These are phyloP conservation scores for Gadus chalcogrammus DNA, from an alignment of 2,113 vertebrate species.

Conservation along the genomic window DNA sequence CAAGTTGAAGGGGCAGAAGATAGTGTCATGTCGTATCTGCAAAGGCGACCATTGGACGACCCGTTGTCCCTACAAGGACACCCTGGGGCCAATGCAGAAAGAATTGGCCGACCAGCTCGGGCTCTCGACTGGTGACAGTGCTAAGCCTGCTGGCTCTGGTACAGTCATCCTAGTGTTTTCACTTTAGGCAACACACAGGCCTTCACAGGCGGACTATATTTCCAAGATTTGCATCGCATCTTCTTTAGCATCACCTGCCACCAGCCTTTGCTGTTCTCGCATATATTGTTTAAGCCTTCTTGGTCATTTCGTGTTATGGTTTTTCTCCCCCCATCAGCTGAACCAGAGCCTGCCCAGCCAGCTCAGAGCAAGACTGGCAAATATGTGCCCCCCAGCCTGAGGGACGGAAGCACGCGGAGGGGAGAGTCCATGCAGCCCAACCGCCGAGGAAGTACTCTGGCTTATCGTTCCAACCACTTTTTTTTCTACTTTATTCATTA, in stretches of 20 bases:
- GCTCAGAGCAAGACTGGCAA: slow-evolving; percentile 90
- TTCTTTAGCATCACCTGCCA: too few relatives aligned
- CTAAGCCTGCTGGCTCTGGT: slow-evolving; percentile 82
- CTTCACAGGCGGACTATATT: too few relatives aligned
- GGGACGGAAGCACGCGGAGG: slow-evolving; percentile 83
- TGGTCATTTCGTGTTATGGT: neutral
- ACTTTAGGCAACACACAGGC: neutral
- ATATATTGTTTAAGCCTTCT: too few relatives aligned
- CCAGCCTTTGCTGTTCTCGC: too few relatives aligned
- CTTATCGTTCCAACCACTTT: neutral
- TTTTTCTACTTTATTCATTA: too few relatives aligned
- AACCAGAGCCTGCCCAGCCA: slow-evolving; percentile 85
- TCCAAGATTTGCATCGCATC: too few relatives aligned
- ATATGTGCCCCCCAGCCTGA: slow-evolving; percentile 88
- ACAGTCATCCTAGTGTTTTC: slow-evolving; percentile 13
- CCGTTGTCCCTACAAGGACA: slow-evolving; percentile 95
- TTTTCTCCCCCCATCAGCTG: slow-evolving; percentile 38
- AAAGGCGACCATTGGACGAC: slow-evolving; percentile 99
- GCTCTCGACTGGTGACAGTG: slow-evolving; percentile 87
- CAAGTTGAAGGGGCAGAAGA: slow-evolving; percentile 96
- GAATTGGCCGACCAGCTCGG: slow-evolving; percentile 93
- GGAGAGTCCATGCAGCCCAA: slow-evolving; percentile 97
- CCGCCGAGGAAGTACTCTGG: slow-evolving; percentile 76
- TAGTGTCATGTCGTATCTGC: slow-evolving; percentile 95
- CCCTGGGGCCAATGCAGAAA: slow-evolving; percentile 96